These are phyloP conservation scores for Calyptomena viridis DNA, from an alignment of 2,113 vertebrate species.

Conservation along the genomic window DNA sequence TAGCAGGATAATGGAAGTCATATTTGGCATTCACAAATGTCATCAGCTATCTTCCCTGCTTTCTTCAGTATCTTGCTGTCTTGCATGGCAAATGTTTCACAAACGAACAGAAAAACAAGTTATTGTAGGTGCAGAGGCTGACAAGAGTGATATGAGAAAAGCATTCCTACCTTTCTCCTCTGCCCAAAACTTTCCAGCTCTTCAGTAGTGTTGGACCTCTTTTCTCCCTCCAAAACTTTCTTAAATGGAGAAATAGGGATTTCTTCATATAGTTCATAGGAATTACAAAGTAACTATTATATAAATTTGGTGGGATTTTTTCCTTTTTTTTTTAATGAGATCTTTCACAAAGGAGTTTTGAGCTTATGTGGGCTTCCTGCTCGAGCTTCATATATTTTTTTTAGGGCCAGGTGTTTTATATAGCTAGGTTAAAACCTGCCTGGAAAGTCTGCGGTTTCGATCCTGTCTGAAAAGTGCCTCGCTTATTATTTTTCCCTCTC, in stretches of 20 bases:
- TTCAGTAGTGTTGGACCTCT: not conserved
- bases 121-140: not conserved
- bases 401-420: conserved; percentile 58
- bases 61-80: not conserved
- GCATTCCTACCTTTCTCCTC: not conserved
- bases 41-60: not conserved
- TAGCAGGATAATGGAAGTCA: not conserved
- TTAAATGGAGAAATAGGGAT: conserved; percentile 6
- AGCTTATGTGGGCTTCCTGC: not conserved
- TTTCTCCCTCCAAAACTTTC: conserved; percentile 23
- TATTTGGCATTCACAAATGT: not conserved
- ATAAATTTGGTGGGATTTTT: not conserved
- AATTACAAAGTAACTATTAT: conserved; percentile 30
- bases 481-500: not conserved
- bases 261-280: not conserved
- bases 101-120: not conserved
- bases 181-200: not conserved
- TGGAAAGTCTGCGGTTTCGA: not conserved
- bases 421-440: not conserved
- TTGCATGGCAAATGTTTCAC: not conserved
- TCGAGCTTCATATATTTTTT: conserved; percentile 10
- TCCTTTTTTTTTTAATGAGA: not conserved
- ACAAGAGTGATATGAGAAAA: not conserved
- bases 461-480: not conserved
- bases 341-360: conserved; percentile 33